These are phyloP conservation scores for Thunnus albacares DNA, from an alignment of 2,797 vertebrate genomes.

Conservation along the genomic window DNA sequence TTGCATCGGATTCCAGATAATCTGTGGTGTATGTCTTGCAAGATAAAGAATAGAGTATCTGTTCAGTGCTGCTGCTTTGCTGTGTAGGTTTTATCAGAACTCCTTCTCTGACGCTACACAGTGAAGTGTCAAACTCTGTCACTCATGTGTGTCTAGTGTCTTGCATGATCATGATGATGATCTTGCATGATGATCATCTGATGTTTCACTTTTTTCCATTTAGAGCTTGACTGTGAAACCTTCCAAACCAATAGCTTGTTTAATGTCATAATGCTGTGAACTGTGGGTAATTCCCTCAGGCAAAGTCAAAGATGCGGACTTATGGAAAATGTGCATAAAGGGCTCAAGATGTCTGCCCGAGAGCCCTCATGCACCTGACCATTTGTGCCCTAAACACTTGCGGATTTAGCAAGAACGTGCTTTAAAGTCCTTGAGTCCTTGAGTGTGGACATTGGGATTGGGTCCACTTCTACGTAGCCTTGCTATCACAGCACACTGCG, in stretches of 20 bases:
- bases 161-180: background rate
- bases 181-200: background rate
- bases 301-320: no score
- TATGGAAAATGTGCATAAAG: no score
- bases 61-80: background rate
- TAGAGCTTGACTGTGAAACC: conserved; percentile 73
- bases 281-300: no score
- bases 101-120: background rate
- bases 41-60: background rate
- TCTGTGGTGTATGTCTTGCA: background rate
- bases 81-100: background rate
- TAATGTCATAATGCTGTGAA: no score
- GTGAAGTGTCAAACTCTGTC: background rate
- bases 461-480: conserved; percentile 34
- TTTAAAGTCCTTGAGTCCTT: no score
- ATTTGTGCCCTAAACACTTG: no score
- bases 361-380: no score
- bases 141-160: no score
- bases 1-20: background rate
- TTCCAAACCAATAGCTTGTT: conserved; percentile 18
- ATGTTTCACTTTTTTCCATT: conserved; percentile 15
- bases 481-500: background rate
- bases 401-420: no score
- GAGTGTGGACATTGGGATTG: conserved; percentile 53
- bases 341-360: no score